A percentile compares a stretch with the other conserved stretches of the same genome.
phyloP scores from a whole-genome alignment of 2,888 invertebrate genomes.

The Xanthia togata region DNA sequence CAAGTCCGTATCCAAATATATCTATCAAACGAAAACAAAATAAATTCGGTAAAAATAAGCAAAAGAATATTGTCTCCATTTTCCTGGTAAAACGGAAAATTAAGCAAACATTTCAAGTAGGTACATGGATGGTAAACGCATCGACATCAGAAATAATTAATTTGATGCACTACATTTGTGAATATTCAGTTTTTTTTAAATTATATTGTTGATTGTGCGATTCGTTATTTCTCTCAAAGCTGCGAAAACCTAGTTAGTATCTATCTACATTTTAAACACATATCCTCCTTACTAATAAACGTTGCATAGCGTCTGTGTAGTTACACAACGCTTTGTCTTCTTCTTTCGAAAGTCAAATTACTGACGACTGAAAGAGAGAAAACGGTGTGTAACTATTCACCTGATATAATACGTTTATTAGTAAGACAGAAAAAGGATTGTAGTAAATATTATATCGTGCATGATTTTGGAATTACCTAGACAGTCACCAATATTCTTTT shows the following conservation, averaged over 20 bases:
- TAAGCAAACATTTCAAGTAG: conserved; percentile 27
- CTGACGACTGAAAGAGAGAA: too few species aligned
- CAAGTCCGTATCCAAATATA: background rate
- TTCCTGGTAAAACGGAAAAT: conserved; percentile 14
- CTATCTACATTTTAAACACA: background rate
- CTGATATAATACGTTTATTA: too few species aligned
- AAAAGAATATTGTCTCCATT: conserved; percentile 15
- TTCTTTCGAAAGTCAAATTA: too few species aligned
- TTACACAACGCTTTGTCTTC: too few species aligned
- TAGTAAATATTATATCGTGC: background rate
- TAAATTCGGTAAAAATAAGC: background rate
- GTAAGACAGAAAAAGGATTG: background rate
- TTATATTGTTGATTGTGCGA: background rate
- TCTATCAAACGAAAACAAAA: background rate
- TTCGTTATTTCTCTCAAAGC: conserved; percentile 5
- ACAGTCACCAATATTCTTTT: background rate
- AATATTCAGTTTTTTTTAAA: conserved; percentile 15
- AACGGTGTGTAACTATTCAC: too few species aligned
- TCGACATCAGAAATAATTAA: conserved; percentile 14
- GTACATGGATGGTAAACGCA: conserved; percentile 13
- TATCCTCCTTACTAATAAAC: too few species aligned
- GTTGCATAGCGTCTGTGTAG: too few species aligned
- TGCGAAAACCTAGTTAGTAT: background rate
- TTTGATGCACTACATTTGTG: conserved; percentile 19
- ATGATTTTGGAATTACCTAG: background rate